phyloP scores from a whole-genome alignment of 1,140 invertebrate genomes.

The Bathynomus jamesi region DNA sequence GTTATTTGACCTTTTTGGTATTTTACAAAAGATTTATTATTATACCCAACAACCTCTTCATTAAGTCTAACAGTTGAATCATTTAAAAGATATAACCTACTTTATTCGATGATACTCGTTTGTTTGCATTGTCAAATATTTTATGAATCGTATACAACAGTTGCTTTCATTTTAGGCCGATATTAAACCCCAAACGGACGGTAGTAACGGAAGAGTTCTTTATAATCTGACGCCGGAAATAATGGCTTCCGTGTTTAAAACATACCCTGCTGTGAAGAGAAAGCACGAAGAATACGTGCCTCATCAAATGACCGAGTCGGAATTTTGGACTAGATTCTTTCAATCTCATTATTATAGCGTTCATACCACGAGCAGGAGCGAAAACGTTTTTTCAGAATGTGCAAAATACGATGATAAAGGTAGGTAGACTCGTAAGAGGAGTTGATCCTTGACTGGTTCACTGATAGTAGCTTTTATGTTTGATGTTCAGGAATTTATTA shows the following conservation, averaged over 20 bases:
- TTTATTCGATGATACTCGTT: too few species aligned
- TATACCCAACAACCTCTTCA: too few species aligned
- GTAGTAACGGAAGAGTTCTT: slow-evolving; percentile 82
- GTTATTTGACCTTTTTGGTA: too few species aligned
- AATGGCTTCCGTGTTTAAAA: slow-evolving; percentile 97
- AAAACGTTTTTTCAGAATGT: slow-evolving; percentile 93
- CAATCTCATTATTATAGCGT: slow-evolving; percentile 99
- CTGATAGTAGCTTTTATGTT: not conserved
- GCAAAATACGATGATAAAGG: slow-evolving; percentile 87
- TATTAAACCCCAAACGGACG: slow-evolving; percentile 94
- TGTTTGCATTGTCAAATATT: too few species aligned
- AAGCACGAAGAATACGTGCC: slow-evolving; percentile 97
- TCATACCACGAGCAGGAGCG: slow-evolving; percentile 74
- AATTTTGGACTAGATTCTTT: slow-evolving; percentile 99
- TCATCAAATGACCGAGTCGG: slow-evolving; percentile 83
- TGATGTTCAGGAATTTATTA: too few species aligned
- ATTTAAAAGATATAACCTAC: too few species aligned
- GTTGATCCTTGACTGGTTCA: not conserved
- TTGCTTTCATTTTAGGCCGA: slow-evolving; percentile 73
- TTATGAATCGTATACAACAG: too few species aligned
- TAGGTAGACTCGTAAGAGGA: slow-evolving; percentile 39
- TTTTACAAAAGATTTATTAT: too few species aligned
- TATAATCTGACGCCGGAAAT: slow-evolving; percentile 96
- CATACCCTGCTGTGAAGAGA: slow-evolving; percentile 94
- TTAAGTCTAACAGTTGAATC: too few species aligned